These are phyloP conservation scores for Selenia dentaria DNA, from an alignment of 2,888 invertebrate genomes.

Conservation along the genomic window DNA sequence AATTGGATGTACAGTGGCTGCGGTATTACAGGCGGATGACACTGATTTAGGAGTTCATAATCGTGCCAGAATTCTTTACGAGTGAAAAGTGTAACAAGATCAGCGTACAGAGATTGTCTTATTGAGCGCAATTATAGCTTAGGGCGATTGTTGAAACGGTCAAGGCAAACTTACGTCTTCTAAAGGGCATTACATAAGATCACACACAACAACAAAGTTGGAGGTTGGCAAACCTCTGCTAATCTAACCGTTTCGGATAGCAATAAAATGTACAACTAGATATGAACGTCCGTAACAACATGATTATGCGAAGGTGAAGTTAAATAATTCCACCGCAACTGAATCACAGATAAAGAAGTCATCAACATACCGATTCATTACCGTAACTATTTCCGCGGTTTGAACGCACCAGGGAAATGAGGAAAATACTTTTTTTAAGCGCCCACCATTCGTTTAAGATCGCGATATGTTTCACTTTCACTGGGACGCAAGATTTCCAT, in stretches of 20 bases:
- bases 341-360: constrained; percentile 35
- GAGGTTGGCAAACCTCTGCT: constrained; percentile 35
- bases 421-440: constrained; percentile 52
- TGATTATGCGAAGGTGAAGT: constrained; percentile 31
- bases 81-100: constrained; percentile 3
- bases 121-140: constrained; percentile 24
- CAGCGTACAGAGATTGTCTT: constrained; percentile 16
- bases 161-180: constrained; percentile 21
- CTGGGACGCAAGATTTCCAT: constrained; percentile 61
- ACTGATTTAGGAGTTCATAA: constrained; percentile 1
- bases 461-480: constrained; percentile 41
- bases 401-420: constrained; percentile 51
- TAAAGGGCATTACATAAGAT: constrained; percentile 30
- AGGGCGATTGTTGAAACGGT: constrained; percentile 19
- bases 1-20: constrained; percentile 58
- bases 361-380: constrained; percentile 36
- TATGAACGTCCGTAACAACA: constrained; percentile 34
- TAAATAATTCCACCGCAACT: constrained; percentile 35
- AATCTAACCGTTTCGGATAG: constrained; percentile 48
- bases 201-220: constrained; percentile 19
- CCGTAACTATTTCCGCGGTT: constrained; percentile 62
- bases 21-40: constrained; percentile 12
- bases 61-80: not conserved
- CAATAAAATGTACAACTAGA: constrained; percentile 43
- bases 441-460: constrained; percentile 35